Evolutionary conservation across 2,113 vertebrate species (phyloP).

Genomic region (Microcebus jonahi): DNA sequence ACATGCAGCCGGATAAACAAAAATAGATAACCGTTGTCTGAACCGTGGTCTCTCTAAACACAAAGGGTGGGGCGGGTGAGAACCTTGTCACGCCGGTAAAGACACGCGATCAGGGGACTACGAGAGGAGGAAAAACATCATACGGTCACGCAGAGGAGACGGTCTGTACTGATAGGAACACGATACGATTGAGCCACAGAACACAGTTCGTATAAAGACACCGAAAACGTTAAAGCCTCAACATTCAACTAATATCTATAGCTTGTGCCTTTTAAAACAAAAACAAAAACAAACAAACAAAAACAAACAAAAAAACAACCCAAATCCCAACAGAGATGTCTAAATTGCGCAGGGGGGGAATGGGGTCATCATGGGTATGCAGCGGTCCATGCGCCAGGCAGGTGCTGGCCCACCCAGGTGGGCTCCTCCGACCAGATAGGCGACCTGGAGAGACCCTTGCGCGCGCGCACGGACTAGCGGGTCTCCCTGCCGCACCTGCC

Average conservation of each 20-base stretch:
- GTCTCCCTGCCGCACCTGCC: constrained; percentile 1
- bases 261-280: constrained; percentile 93
- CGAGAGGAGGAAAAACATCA: constrained; percentile 91
- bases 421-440: constrained; percentile 49
- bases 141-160: constrained; percentile 95
- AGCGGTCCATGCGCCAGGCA: constrained; percentile 71
- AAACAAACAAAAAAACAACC: constrained; percentile 68
- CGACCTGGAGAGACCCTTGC: neutral
- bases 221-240: constrained; percentile 93
- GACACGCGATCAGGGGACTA: constrained; percentile 95
- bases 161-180: constrained; percentile 96
- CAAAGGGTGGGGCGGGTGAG: constrained; percentile 90
- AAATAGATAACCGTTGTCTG: constrained; percentile 94
- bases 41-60: constrained; percentile 90
- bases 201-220: constrained; percentile 98
- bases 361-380: too few relatives aligned
- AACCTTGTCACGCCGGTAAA: constrained; percentile 93
- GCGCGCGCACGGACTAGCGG: neutral
- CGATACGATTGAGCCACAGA: constrained; percentile 99
- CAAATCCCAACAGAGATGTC: constrained; percentile 84
- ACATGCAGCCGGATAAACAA: constrained; percentile 97
- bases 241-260: constrained; percentile 94
- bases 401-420: constrained; percentile 56
- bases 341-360: constrained; percentile 77
- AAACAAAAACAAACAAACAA: constrained; percentile 64